phyloP scores from a whole-genome alignment of 2,888 invertebrate genomes.

The Palloptera scutellata region DNA sequence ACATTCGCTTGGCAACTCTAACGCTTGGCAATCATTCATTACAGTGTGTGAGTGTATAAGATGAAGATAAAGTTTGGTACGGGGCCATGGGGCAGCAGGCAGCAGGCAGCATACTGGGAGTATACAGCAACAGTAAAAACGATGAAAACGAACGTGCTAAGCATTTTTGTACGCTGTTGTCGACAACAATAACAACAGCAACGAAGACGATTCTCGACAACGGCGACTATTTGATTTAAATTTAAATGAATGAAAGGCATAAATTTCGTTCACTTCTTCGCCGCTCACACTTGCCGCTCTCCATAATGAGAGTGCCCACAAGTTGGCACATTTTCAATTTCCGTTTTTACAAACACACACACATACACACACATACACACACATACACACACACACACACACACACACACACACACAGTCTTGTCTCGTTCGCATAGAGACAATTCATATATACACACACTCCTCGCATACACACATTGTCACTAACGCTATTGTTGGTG shows the following conservation, averaged over 20 bases:
- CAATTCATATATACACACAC: conserved; percentile 5
- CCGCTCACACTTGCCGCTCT: conserved; percentile 9
- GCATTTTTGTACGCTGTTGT: conserved; percentile 19
- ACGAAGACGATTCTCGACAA: conserved; percentile 5
- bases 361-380: conserved; percentile 24
- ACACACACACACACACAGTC: conserved; percentile 11
- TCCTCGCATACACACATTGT: no score
- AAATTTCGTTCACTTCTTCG: conserved; percentile 43
- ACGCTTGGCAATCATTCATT: conserved; percentile 17
- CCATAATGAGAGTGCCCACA: conserved; percentile 54
- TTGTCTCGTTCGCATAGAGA: no score
- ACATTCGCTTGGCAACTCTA: conserved; percentile 10
- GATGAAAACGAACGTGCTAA: conserved; percentile 29
- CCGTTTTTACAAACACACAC: conserved; percentile 48
- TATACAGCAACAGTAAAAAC: conserved; percentile 34
- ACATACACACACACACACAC: conserved; percentile 20
- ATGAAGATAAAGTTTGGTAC: background rate
- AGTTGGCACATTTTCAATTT: conserved; percentile 63
- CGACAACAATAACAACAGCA: background rate
- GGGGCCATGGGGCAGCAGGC: background rate
- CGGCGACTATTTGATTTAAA: conserved; percentile 40
- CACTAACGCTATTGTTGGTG: background rate
- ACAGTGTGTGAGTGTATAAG: conserved; percentile 1
- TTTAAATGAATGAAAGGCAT: conserved; percentile 60
- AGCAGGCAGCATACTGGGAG: conserved; percentile 5